phyloP scores from a whole-genome alignment of 2,888 invertebrate genomes.

The Frankliniella intonsa region DNA sequence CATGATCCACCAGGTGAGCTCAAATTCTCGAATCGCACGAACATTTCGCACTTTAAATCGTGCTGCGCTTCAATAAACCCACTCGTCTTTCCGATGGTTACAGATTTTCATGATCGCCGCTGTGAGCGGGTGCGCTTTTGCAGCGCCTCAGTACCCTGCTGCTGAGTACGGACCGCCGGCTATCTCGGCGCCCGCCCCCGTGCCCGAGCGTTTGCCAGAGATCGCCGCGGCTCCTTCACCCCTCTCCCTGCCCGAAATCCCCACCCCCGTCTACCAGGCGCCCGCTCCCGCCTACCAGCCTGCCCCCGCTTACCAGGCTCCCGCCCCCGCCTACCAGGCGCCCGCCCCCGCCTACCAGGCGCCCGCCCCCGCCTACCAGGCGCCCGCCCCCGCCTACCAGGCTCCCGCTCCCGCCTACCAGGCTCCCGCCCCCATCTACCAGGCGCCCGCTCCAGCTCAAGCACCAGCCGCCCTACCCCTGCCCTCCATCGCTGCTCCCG shows the following conservation, averaged over 20 bases:
- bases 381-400: background rate
- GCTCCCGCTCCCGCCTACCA: background rate
- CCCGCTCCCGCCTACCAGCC: background rate
- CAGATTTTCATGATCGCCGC: background rate
- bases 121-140: background rate
- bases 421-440: background rate
- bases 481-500: background rate
- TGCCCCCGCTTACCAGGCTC: background rate
- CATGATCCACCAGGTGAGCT: constrained; percentile 1
- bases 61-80: background rate
- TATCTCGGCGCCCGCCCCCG: background rate
- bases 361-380: background rate
- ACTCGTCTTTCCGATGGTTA: background rate
- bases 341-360: background rate
- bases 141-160: background rate
- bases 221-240: background rate
- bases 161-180: background rate
- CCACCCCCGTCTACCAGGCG: background rate
- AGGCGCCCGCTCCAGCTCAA: background rate
- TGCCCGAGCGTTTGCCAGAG: background rate
- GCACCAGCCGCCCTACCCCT: background rate
- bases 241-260: background rate
- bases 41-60: background rate
- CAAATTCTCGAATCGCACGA: background rate
- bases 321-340: background rate